phyloP scores from a whole-genome alignment of 2,888 invertebrate genomes.

The Drosophila picticornis region DNA sequence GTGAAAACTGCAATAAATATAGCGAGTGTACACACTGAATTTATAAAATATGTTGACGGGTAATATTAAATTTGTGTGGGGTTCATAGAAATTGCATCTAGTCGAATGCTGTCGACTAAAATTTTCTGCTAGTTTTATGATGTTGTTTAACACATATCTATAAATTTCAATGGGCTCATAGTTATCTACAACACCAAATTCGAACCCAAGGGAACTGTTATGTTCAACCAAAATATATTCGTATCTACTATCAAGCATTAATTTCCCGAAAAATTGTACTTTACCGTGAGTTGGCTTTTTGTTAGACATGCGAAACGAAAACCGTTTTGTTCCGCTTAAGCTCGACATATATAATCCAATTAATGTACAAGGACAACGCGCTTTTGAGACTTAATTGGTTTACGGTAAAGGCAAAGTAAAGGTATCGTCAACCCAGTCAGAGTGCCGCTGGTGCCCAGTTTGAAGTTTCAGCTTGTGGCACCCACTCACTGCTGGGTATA shows the following conservation, averaged over 20 bases:
- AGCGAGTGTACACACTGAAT: not conserved
- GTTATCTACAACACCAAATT: not conserved
- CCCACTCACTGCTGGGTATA: slow-evolving; percentile 36
- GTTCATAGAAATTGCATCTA: not conserved
- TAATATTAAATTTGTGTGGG: not conserved
- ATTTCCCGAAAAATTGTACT: slow-evolving; percentile 40
- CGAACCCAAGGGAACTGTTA: not conserved
- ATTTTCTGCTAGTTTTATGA: not conserved
- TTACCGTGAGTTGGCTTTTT: slow-evolving; percentile 12
- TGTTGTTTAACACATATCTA: not conserved
- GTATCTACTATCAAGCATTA: slow-evolving; percentile 5
- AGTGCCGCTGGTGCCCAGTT: slow-evolving; percentile 45
- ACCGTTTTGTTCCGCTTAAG: slow-evolving; percentile 65
- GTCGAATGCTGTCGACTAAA: not conserved
- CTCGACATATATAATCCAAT: slow-evolving; percentile 75
- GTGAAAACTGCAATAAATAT: slow-evolving; percentile 4
- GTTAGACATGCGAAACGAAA: slow-evolving; percentile 39
- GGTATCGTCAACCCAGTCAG: slow-evolving; percentile 44
- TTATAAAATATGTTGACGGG: slow-evolving; percentile 6
- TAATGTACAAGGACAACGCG: slow-evolving; percentile 69
- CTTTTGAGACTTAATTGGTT: slow-evolving; percentile 69
- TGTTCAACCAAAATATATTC: not conserved
- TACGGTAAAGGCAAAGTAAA: slow-evolving; percentile 48
- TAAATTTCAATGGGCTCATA: not conserved
- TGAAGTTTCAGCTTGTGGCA: slow-evolving; percentile 61